Evolutionary conservation across 2,113 vertebrate genomes (phyloP).

Genomic region (Oryzias celebensis): DNA sequence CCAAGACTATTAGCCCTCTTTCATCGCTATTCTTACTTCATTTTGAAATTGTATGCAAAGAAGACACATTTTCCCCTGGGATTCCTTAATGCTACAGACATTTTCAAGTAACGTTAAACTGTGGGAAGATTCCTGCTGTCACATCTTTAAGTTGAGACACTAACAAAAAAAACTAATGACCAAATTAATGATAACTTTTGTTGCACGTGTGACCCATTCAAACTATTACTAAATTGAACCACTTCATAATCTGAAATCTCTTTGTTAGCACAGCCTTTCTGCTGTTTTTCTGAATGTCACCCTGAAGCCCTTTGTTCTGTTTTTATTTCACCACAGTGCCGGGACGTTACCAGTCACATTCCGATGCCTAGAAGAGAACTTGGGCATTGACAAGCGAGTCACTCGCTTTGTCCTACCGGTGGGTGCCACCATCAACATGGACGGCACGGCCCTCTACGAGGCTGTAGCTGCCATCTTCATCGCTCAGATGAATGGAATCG

Average conservation of each 20-base stretch:
- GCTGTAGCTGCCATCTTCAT: conserved; percentile 98
- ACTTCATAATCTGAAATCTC: not conserved
- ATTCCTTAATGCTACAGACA: too few relatives aligned
- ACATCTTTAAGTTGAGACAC: too few relatives aligned
- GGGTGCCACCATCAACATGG: conserved; percentile 99
- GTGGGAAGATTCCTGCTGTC: too few relatives aligned
- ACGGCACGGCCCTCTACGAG: conserved; percentile 97
- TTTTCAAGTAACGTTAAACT: too few relatives aligned
- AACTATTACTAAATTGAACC: not conserved
- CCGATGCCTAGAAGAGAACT: conserved; percentile 94
- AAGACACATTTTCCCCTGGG: too few relatives aligned
- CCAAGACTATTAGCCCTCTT: not conserved
- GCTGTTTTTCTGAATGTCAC: not conserved
- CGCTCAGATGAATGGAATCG: conserved; percentile 96
- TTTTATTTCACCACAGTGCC: conserved; percentile 75
- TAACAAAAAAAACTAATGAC: too few relatives aligned
- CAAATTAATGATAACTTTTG: conserved; percentile 4
- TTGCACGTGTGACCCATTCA: conserved; percentile 6
- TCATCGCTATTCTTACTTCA: too few relatives aligned
- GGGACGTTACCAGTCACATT: conserved; percentile 97
- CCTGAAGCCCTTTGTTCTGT: not conserved
- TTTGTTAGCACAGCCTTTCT: conserved; percentile 3
- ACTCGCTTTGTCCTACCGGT: conserved; percentile 97
- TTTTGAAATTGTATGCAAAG: too few relatives aligned
- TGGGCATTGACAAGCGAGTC: conserved; percentile 96